Conservation (phyloP, 1,140 invertebrate genomes). For the Drosophila jambulina region DNA sequence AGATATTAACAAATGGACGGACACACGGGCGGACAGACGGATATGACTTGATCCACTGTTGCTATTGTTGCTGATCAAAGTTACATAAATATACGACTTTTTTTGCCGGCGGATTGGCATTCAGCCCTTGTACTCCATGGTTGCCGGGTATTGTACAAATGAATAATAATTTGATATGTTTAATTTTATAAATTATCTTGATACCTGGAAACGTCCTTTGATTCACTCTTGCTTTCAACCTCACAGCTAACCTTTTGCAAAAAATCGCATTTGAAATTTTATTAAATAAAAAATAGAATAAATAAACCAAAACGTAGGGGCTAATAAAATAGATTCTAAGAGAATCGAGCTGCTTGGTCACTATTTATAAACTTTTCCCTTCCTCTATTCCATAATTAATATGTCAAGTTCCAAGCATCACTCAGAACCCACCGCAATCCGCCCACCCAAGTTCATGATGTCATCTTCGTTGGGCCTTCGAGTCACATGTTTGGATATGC, state of each 20-base stretch:
- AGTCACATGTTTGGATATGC: slow-evolving; percentile 75
- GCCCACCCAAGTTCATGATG: slow-evolving; percentile 59
- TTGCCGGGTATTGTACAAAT: no score
- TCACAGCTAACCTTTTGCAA: slow-evolving; percentile 41
- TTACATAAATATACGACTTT: no score
- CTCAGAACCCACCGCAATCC: slow-evolving; percentile 23
- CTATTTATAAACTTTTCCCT: slow-evolving; percentile 61
- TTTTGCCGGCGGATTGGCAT: no score
- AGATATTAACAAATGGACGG: no score
- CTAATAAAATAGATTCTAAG: slow-evolving; percentile 15
- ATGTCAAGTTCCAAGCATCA: slow-evolving; percentile 40
- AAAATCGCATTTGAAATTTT: slow-evolving; percentile 54
- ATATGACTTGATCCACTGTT: no score
- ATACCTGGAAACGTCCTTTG: no score
- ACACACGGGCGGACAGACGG: no score
- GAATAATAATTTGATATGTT: no score
- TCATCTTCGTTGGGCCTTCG: slow-evolving; percentile 49
- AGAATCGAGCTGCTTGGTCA: slow-evolving; percentile 19
- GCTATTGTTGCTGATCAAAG: no score
- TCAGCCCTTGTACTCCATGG: no score
- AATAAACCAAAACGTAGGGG: slow-evolving; percentile 12
- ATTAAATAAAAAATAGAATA: slow-evolving; percentile 21
- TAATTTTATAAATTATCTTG: no score
- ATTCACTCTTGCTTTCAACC: slow-evolving; percentile 12
- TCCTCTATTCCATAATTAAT: slow-evolving; percentile 45